Base-by-base conservation (phyloP, 2,888 invertebrate genomes). In the Crioceris asparagi region DNA sequence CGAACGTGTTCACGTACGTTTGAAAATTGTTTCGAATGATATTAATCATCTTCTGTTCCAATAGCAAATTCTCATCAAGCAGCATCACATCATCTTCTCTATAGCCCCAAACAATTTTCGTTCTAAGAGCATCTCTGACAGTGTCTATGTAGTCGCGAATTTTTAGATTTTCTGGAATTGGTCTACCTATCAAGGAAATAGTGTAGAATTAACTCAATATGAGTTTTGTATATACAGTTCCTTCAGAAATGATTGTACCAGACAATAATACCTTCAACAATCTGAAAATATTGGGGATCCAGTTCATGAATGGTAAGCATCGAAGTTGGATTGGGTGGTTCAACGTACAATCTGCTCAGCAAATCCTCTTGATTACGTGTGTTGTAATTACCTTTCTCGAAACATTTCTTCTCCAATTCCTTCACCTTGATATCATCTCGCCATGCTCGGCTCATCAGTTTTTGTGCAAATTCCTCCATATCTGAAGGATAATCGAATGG, bases 281-380 rank as follows among this genome's bases (percentile, higher is more conserved):
- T 70, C 1, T 69, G 69, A 54, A 75, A 79, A 57, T 77, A 79
- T 43, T 74, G 70, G 0, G 77, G 75, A 55, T 79, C 77, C 26
- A 79, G 68, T 58, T 79, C 77, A n/a, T n/a, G n/a, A n/a, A n/a
- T n/a, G n/a, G n/a, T n/a, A 11, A 74, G 66, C 32, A 79, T 72
- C 2, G 75, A 72, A 45, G 69, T 68, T 17, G 72, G 69, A 42
- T 67, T 67, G 17, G 50, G 50, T 4, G 57, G 41, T 54, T 71
- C 63, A 17, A 77, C 66, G 37, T 68, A 75, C 30, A 78, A 62
- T 38, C 76, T 62, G 44, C 69, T 65, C 18, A 77, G 65, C 45
- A 77, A 60, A 51, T 75, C 73, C 46, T 66, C 61, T 18, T 53
- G 54, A 36, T 62, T 60, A 29, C 55, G 49, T 3, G 58, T 56